Conservation (phyloP, 2,888 invertebrate genomes). For the Rhyacophila evoluta region DNA sequence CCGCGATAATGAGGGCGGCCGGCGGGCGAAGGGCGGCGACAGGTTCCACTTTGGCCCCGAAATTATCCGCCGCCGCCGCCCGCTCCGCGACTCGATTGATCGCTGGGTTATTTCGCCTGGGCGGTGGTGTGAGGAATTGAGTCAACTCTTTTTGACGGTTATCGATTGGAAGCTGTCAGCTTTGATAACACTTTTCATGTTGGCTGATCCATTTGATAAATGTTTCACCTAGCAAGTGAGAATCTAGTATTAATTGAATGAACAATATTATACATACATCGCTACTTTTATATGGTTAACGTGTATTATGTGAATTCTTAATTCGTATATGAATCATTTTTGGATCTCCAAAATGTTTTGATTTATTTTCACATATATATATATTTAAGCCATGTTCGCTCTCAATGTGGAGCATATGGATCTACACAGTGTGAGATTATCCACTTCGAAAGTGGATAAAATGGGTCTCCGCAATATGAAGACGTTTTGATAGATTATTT, state of each 20-base stretch:
- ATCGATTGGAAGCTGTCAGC: constrained; percentile 8
- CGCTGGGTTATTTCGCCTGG: neutral
- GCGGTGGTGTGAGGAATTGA: neutral
- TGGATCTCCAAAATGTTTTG: no score
- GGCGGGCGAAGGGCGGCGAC: constrained; percentile 38
- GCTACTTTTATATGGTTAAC: no score
- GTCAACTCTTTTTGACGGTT: neutral
- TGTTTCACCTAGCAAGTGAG: neutral
- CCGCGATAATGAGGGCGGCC: constrained; percentile 52
- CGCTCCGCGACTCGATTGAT: neutral
- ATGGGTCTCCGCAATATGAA: no score
- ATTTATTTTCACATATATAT: no score
- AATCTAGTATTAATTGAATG: neutral
- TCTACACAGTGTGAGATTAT: no score
- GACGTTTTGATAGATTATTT: no score
- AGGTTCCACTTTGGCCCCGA: constrained; percentile 32
- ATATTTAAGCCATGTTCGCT: no score
- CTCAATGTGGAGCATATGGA: no score
- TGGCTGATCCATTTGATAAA: neutral
- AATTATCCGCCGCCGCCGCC: constrained; percentile 29
- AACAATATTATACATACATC: neutral
- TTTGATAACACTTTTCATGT: neutral
- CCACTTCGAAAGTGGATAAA: no score
- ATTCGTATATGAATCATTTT: no score
- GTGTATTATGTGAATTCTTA: no score